Evolutionary conservation across 1,140 invertebrate genomes (phyloP).

Genomic region (Drosophila rufa): DNA sequence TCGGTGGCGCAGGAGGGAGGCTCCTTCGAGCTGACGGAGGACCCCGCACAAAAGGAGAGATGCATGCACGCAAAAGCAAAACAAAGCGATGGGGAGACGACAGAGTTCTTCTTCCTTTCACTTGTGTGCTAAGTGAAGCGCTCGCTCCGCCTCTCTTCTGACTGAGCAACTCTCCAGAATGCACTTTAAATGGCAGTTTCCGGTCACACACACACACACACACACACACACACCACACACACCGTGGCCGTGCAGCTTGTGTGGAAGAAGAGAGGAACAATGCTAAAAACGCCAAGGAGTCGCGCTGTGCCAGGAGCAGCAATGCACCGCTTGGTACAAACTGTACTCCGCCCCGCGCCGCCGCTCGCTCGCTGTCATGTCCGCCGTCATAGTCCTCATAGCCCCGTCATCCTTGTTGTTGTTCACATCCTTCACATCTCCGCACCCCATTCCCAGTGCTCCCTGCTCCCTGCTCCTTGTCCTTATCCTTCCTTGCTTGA

Average conservation of each 20-base stretch:
- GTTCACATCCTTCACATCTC: constrained; percentile 42
- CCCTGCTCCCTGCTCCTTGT: constrained; percentile 17
- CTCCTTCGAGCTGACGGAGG: constrained; percentile 2
- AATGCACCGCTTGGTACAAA: constrained; percentile 81
- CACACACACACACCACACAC: constrained; percentile 20
- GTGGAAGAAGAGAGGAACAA: constrained; percentile 65
- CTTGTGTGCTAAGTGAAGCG: constrained; percentile 67
- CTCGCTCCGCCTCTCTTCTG: constrained; percentile 43
- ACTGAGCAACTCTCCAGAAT: constrained; percentile 75
- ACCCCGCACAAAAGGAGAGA: constrained; percentile 50
- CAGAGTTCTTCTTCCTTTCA: constrained; percentile 65
- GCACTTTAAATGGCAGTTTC: constrained; percentile 85
- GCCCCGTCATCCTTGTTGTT: constrained; percentile 36
- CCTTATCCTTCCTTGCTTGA: constrained; percentile 54
- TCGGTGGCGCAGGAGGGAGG: constrained; percentile 9
- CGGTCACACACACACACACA: constrained; percentile 71
- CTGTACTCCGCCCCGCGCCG: constrained; percentile 66
- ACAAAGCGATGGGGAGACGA: constrained; percentile 11
- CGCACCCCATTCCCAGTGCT: constrained; percentile 1
- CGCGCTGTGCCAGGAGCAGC: constrained; percentile 80
- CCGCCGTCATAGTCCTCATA: constrained; percentile 59
- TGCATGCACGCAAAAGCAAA: constrained; percentile 54
- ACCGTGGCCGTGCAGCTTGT: constrained; percentile 46
- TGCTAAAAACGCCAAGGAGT: constrained; percentile 75
- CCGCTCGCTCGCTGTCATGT: constrained; percentile 58